These are phyloP conservation scores for Oncopodura yosiiana DNA, from an alignment of 1,140 invertebrate genomes.

Conservation along the genomic window DNA sequence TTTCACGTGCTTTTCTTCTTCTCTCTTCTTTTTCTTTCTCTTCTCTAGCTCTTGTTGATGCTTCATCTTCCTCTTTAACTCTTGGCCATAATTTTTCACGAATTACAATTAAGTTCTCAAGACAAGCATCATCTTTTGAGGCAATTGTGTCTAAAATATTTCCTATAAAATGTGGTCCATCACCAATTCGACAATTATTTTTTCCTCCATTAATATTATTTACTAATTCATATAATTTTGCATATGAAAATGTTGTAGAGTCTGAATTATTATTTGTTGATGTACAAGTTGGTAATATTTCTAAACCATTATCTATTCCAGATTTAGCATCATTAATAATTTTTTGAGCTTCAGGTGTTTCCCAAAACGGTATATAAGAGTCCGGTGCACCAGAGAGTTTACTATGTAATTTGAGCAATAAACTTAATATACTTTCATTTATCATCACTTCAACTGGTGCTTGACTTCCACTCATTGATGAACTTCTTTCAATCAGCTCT, in stretches of 20 bases:
- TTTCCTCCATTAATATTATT: constrained; percentile 4
- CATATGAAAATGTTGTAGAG: constrained; percentile 30
- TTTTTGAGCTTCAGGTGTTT: constrained; percentile 20
- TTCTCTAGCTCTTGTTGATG: constrained; percentile 59
- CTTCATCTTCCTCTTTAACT: constrained; percentile 59
- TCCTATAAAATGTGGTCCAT: constrained; percentile 76
- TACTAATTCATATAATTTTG: constrained; percentile 18
- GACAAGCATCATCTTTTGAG: constrained; percentile 55
- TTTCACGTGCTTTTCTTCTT: constrained; percentile 68
- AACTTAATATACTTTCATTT: constrained; percentile 77
- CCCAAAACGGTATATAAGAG: constrained; percentile 52
- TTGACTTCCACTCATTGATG: constrained; percentile 19
- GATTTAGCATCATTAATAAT: constrained; percentile 19
- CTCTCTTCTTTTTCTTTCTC: constrained; percentile 67
- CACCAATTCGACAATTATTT: constrained; percentile 56
- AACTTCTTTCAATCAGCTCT: constrained; percentile 25
- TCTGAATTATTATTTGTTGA: constrained; percentile 34
- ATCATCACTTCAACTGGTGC: constrained; percentile 47
- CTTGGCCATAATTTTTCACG: constrained; percentile 64
- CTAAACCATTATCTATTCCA: constrained; percentile 18
- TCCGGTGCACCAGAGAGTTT: constrained; percentile 73
- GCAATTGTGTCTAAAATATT: constrained; percentile 63
- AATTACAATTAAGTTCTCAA: constrained; percentile 53
- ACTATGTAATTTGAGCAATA: constrained; percentile 84
- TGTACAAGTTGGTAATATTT: constrained; percentile 30